Conservation (phyloP, 2,113 vertebrate species). For the Sminthopsis crassicaudata region DNA sequence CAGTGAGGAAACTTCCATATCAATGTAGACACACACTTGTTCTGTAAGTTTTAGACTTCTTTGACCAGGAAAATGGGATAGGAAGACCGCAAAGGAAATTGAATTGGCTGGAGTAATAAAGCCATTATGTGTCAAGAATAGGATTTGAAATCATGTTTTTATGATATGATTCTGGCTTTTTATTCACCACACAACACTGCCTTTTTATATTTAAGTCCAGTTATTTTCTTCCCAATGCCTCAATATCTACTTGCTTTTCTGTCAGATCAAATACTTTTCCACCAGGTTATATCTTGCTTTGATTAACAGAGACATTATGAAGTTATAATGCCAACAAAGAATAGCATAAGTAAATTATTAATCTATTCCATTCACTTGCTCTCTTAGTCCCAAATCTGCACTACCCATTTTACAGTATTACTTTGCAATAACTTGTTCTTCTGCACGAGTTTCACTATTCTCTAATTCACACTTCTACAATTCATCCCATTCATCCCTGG, state of each 20-base stretch:
- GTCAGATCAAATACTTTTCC: background rate
- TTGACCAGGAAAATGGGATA: background rate
- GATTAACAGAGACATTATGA: background rate
- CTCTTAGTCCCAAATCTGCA: background rate
- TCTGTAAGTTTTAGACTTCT: background rate
- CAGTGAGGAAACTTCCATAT: background rate
- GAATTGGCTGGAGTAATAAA: background rate
- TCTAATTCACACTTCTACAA: background rate
- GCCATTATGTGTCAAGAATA: background rate
- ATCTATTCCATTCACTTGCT: background rate
- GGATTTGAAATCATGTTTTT: background rate
- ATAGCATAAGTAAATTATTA: background rate
- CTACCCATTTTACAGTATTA: background rate
- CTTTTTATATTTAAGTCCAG: background rate
- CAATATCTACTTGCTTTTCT: background rate
- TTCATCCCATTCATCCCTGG: background rate
- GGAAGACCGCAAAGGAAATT: background rate
- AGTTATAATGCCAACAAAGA: background rate
- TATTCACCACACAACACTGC: background rate
- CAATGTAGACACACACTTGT: background rate
- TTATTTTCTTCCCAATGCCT: background rate
- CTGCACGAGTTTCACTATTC: background rate
- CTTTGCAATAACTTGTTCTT: background rate
- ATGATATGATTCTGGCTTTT: background rate
- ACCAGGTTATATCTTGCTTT: conserved; percentile 8